Evolutionary conservation across 2,888 invertebrate species (phyloP).

Genomic region (Noctua pronuba): DNA sequence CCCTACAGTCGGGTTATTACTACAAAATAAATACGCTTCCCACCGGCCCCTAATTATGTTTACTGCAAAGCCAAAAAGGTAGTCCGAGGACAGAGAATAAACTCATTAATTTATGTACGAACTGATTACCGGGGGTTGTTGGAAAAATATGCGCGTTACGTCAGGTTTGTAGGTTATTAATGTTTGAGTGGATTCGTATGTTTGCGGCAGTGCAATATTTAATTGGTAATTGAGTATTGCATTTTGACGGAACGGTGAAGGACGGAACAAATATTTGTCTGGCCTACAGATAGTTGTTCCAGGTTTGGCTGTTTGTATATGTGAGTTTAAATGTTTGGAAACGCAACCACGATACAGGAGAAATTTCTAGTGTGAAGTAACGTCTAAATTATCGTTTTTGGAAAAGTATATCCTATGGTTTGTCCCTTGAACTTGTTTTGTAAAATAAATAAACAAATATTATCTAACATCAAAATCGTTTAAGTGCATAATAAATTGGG

Average conservation of each 20-base stretch:
- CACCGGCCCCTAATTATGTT: slow-evolving; percentile 51
- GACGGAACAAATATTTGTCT: not conserved
- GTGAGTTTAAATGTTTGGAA: not conserved
- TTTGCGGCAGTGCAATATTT: not conserved
- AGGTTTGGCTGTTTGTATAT: not conserved
- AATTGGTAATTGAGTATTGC: not conserved
- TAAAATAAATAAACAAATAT: not conserved
- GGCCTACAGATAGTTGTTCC: not conserved
- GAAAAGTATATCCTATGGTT: not conserved
- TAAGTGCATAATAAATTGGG: not conserved
- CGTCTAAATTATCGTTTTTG: not conserved
- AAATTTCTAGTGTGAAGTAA: too few species aligned
- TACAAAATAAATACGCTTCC: slow-evolving; percentile 50
- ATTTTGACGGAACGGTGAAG: not conserved
- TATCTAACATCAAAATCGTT: not conserved
- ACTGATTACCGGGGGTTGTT: slow-evolving; percentile 26
- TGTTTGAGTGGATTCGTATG: slow-evolving; percentile 6
- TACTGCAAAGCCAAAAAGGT: slow-evolving; percentile 52
- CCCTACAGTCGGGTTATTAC: slow-evolving; percentile 41
- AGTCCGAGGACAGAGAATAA: slow-evolving; percentile 35
- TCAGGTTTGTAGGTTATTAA: not conserved
- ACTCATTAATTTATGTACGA: slow-evolving; percentile 54
- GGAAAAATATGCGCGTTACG: slow-evolving; percentile 25
- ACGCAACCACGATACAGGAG: not conserved
- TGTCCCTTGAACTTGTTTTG: not conserved